Base-by-base conservation (phyloP, 2,113 vertebrate species). In the Oophaga pumilio region DNA sequence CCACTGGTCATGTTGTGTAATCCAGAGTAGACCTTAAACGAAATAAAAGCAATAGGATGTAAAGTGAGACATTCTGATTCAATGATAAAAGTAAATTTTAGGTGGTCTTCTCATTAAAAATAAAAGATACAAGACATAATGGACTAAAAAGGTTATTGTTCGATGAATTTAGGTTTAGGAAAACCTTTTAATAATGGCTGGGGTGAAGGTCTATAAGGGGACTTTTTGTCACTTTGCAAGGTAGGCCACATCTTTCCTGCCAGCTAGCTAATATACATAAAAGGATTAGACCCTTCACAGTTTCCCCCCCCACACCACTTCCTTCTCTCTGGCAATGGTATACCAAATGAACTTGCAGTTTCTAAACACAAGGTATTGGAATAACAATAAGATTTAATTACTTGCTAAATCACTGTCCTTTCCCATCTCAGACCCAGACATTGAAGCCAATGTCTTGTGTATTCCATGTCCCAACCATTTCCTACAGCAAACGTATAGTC, bases 11-110 rank as follows among this genome's bases (percentile, higher is more conserved):
- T 88, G 88, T 78, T 87, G 78, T 69, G 88, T 8, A 87, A 53
- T 52, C 86, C 73, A 26, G 88, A 69, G 82, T 90, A 90, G n/a
- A 89, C 83, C 89, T 90, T 59, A 64, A 80, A 56, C 8, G 24
- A 59, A 28, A 87, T 20, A 76, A 85, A 85, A 8, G 22, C 6
- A 53, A 83, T 12, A 26, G 18, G 59, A 8, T 74, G 18, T 71
- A 33, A 84, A 22, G 11, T 57, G 17, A 84, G 50, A 68, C 10
- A 18, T 1, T 59, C 1, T 82, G 8, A 64, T 62, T 43, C 17
- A 82, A 8, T 24, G 64, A 53, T 53, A 17, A 15, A 28, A 20
- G 9, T 20, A 81, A 18, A 18, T 59, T 62, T 62, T 22, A 62
- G 18, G 22, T 62, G 14, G 15, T 78, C 52, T 53, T 22, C 52